phyloP scores from a whole-genome alignment of 2,113 vertebrate genomes.

The Serinus canaria region DNA sequence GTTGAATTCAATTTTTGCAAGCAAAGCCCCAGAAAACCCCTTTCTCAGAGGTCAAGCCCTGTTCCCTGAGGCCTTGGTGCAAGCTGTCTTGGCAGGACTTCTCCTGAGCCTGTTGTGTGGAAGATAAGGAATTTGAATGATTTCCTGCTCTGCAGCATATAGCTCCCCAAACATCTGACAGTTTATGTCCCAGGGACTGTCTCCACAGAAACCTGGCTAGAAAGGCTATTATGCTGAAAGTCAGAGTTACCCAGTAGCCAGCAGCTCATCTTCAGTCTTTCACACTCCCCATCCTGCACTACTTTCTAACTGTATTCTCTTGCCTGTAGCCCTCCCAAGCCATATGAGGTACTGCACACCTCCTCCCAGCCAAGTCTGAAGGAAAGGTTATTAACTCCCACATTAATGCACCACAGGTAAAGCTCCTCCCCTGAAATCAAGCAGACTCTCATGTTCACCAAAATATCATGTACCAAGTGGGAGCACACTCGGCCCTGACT shows the following conservation, averaged over 20 bases:
- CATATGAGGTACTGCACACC: background rate
- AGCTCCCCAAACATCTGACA: constrained; percentile 37
- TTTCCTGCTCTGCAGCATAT: constrained; percentile 62
- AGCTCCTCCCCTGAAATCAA: background rate
- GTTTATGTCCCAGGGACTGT: background rate
- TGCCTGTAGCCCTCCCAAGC: background rate
- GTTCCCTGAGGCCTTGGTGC: background rate
- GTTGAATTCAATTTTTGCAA: background rate
- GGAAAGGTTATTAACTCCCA: background rate
- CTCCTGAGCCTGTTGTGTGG: constrained; percentile 2
- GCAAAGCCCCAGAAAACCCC: background rate
- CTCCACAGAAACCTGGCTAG: constrained; percentile 39
- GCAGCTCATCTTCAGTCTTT: background rate
- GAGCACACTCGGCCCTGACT: background rate
- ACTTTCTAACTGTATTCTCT: background rate
- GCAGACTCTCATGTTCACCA: background rate
- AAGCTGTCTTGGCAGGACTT: constrained; percentile 21
- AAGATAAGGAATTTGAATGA: constrained; percentile 69
- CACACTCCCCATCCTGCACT: background rate
- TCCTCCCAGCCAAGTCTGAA: background rate
- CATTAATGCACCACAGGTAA: background rate
- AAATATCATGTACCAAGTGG: background rate
- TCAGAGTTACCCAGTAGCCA: background rate
- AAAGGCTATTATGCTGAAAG: background rate
- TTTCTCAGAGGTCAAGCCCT: background rate